Evolutionary conservation across 1,140 invertebrate species (phyloP).

Genomic region (Maniola jurtina): DNA sequence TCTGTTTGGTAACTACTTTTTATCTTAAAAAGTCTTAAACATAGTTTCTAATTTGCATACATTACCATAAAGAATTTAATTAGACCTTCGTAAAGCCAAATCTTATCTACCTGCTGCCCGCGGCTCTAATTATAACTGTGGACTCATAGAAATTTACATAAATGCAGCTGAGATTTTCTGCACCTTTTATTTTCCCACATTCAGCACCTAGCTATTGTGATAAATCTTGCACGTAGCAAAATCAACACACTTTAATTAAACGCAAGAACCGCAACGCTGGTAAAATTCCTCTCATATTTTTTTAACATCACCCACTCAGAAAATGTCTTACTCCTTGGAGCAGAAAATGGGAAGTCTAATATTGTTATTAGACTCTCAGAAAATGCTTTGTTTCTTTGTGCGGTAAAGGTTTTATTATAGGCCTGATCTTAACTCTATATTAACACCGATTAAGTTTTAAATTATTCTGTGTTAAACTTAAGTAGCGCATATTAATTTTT

Average conservation of each 20-base stretch:
- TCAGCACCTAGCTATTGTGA: neutral
- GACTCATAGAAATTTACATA: slow-evolving; percentile 4
- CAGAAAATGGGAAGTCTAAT: neutral
- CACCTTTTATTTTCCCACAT: slow-evolving; percentile 2
- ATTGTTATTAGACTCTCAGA: too few species aligned
- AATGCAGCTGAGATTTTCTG: slow-evolving; percentile 3
- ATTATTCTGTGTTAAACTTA: too few species aligned
- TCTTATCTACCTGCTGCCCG: neutral
- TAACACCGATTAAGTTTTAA: too few species aligned
- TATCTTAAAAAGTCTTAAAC: neutral
- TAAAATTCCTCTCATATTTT: neutral
- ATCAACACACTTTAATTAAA: slow-evolving; percentile 2
- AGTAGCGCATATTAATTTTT: too few species aligned
- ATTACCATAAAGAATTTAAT: slow-evolving; percentile 2
- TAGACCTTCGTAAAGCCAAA: slow-evolving; percentile 1
- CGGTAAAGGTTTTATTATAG: too few species aligned
- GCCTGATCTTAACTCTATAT: too few species aligned
- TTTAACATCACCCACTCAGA: neutral
- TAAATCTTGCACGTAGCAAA: neutral
- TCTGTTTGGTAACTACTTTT: too few species aligned
- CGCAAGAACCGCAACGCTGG: neutral
- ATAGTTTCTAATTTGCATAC: neutral
- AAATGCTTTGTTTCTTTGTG: too few species aligned
- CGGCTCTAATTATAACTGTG: neutral
- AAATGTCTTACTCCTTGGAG: neutral